Conservation (phyloP, 2,888 invertebrate species). For the Protophormia terraenovae region DNA sequence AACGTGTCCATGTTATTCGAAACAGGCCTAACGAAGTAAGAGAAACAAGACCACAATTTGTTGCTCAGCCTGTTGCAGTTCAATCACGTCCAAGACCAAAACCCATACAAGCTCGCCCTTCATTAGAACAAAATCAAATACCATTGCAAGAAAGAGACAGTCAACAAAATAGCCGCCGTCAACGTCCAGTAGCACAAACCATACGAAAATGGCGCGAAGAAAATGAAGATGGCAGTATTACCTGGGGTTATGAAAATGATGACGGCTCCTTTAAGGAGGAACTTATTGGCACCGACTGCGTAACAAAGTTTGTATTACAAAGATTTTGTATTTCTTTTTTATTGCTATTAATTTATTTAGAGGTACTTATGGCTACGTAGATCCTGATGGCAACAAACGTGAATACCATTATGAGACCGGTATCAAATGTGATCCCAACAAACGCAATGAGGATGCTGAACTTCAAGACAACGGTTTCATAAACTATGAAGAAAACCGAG, state of each 20-base stretch:
- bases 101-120: constrained; percentile 78
- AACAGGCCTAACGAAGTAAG: constrained; percentile 74
- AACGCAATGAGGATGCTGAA: constrained; percentile 82
- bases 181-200: constrained; percentile 88
- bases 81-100: constrained; percentile 75
- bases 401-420: constrained; percentile 93
- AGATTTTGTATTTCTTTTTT: neutral
- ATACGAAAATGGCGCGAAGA: constrained; percentile 89
- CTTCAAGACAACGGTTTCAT: constrained; percentile 85
- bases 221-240: constrained; percentile 88
- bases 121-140: constrained; percentile 76
- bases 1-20: constrained; percentile 80
- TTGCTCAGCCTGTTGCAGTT: constrained; percentile 76
- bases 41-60: constrained; percentile 78
- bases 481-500: constrained; percentile 88
- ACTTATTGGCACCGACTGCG: constrained; percentile 89
- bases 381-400: constrained; percentile 90
- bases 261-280: constrained; percentile 94
- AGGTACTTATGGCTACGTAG: constrained; percentile 92
- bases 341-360: constrained; percentile 71
- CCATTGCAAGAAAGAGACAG: constrained; percentile 73
- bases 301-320: constrained; percentile 82
- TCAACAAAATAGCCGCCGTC: constrained; percentile 78
- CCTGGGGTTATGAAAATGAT: constrained; percentile 94
- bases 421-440: constrained; percentile 84